Evolutionary conservation across 2,113 vertebrate genomes (phyloP).

Genomic region (Dasyurus viverrinus): DNA sequence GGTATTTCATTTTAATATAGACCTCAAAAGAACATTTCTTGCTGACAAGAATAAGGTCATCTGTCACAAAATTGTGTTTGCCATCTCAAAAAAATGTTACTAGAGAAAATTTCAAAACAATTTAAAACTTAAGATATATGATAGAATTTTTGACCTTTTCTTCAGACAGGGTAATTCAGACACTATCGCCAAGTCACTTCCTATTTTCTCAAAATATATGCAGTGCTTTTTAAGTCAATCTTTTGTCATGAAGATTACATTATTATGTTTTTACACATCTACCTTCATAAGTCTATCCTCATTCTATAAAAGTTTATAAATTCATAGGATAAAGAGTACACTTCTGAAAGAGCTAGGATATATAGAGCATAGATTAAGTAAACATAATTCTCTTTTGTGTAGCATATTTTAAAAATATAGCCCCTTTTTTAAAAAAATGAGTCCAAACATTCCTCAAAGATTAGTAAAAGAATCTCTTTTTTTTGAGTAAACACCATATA

Average conservation of each 20-base stretch:
- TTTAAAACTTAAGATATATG: conserved; percentile 80
- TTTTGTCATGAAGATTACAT: background rate
- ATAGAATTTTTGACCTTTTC: conserved; percentile 85
- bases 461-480: background rate
- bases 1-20: conserved; percentile 86
- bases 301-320: conserved; percentile 11
- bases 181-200: conserved; percentile 64
- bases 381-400: background rate
- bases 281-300: background rate
- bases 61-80: conserved; percentile 86
- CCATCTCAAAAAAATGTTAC: conserved; percentile 83
- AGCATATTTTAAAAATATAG: background rate
- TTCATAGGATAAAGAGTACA: background rate
- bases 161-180: conserved; percentile 77
- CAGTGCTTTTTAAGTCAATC: conserved; percentile 5
- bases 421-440: background rate
- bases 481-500: background rate
- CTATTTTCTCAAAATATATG: conserved; percentile 64
- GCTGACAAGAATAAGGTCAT: conserved; percentile 88
- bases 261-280: background rate
- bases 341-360: background rate
- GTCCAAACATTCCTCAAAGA: background rate
- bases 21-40: conserved; percentile 78
- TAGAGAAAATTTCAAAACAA: conserved; percentile 78
- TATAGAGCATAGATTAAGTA: background rate